Conservation (phyloP, 30 jellyfish, hydroid and myxozoan species). For the Pseudorhiza aurosa region DNA sequence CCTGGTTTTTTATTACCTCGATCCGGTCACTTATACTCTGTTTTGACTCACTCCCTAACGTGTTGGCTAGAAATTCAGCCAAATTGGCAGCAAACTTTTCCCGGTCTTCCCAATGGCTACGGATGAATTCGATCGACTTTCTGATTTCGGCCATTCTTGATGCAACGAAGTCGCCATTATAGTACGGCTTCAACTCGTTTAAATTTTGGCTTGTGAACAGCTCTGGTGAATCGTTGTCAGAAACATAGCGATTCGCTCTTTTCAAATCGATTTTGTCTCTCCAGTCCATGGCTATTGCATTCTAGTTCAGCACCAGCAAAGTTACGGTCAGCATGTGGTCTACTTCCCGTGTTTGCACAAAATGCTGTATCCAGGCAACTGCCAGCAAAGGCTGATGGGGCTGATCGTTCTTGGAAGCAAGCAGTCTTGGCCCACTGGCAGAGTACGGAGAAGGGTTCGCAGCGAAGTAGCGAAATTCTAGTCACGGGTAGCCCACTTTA, state of each 20-base stretch:
- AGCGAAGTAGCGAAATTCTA: too few relatives aligned
- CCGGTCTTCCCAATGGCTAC: conserved; percentile 79
- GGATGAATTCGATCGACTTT: conserved; percentile 60
- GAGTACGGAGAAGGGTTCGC: too few relatives aligned
- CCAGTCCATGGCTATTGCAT: background rate
- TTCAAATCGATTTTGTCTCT: conserved; percentile 27
- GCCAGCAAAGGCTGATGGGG: conserved; percentile 2
- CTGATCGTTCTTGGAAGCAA: background rate
- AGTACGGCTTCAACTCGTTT: conserved; percentile 73
- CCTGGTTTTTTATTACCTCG: conserved; percentile 11
- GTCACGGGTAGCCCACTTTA: too few relatives aligned
- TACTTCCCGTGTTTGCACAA: background rate
- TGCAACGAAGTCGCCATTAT: conserved; percentile 77
- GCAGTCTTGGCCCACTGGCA: too few relatives aligned
- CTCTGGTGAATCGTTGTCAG: conserved; percentile 43
- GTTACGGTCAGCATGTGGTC: too few relatives aligned
- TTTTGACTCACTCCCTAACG: conserved; percentile 17
- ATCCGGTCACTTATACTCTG: conserved; percentile 35
- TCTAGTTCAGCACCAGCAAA: background rate
- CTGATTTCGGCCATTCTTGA: conserved; percentile 81
- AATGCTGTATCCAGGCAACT: background rate
- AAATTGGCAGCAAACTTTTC: conserved; percentile 48
- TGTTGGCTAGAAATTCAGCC: conserved; percentile 32
- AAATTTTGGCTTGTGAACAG: conserved; percentile 62
- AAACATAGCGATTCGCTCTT: conserved; percentile 58